These are phyloP conservation scores for Hyles vespertilio DNA, from an alignment of 1,140 invertebrate species.

Conservation along the genomic window DNA sequence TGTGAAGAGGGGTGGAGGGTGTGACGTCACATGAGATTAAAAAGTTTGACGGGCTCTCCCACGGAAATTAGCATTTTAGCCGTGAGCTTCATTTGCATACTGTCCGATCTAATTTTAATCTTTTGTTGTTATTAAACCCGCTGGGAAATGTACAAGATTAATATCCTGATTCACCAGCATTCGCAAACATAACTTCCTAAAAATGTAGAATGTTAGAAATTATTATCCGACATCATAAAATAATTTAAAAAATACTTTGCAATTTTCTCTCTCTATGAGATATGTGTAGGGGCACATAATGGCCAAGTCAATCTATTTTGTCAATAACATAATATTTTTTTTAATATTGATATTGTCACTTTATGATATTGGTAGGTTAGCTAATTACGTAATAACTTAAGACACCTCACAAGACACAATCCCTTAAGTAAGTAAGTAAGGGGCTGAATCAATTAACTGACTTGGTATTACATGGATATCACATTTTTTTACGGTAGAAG, in stretches of 20 bases:
- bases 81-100: conserved; percentile 59
- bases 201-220: neutral
- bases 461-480: too few species aligned
- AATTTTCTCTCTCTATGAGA: conserved; percentile 4
- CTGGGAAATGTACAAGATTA: conserved; percentile 8
- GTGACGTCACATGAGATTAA: conserved; percentile 72
- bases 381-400: too few species aligned
- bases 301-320: too few species aligned
- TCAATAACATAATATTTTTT: too few species aligned
- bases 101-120: conserved; percentile 38
- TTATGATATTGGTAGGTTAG: too few species aligned
- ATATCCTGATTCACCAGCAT: conserved; percentile 2
- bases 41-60: conserved; percentile 69
- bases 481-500: too few species aligned
- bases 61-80: conserved; percentile 72
- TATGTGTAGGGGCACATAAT: too few species aligned
- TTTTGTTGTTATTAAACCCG: conserved; percentile 32
- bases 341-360: too few species aligned
- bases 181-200: neutral
- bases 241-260: neutral
- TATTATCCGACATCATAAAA: neutral
- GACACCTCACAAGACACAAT: too few species aligned
- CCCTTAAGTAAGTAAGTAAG: too few species aligned
- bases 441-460: too few species aligned
- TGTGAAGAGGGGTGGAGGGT: conserved; percentile 16